Evolutionary conservation across 2,113 vertebrate species (phyloP).

Genomic region (Ornithorhynchus anatinus): DNA sequence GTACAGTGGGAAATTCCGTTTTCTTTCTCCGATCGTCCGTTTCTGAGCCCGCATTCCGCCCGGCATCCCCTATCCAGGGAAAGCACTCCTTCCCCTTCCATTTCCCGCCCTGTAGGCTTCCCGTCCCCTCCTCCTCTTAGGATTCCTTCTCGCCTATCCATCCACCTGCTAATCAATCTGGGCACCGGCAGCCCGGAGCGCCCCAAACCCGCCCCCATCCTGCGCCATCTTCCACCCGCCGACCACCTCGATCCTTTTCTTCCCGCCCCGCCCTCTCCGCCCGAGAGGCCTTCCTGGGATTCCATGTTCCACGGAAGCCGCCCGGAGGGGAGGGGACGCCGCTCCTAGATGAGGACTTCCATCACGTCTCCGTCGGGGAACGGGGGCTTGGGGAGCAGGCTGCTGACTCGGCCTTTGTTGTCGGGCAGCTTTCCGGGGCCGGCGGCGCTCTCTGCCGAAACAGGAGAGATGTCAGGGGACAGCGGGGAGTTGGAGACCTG

Average conservation of each 20-base stretch:
- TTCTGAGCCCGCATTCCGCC: conserved; percentile 21
- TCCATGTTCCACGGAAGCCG: neutral
- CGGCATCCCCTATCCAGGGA: neutral
- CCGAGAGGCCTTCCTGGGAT: neutral
- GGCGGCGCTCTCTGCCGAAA: conserved; percentile 63
- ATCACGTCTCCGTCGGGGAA: conserved; percentile 78
- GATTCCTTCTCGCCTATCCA: neutral
- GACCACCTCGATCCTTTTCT: conserved; percentile 33
- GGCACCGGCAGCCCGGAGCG: neutral
- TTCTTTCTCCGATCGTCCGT: conserved; percentile 23
- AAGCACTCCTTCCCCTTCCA: neutral
- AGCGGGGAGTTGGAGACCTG: too few species aligned
- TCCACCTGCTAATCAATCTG: conserved; percentile 9
- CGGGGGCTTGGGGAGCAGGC: conserved; percentile 70
- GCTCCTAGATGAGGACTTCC: conserved; percentile 78
- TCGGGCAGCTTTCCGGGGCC: conserved; percentile 64
- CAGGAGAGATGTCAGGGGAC: too few species aligned
- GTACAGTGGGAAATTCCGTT: conserved; percentile 24
- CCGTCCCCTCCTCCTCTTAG: neutral
- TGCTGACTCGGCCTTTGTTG: conserved; percentile 69
- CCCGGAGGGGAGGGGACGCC: neutral
- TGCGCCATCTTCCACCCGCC: neutral
- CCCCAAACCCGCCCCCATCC: conserved; percentile 3
- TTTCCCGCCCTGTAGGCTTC: conserved; percentile 3
- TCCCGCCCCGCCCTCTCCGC: conserved; percentile 20